Conservation (phyloP, 2,797 vertebrate species). For the Perodicticus potto region DNA sequence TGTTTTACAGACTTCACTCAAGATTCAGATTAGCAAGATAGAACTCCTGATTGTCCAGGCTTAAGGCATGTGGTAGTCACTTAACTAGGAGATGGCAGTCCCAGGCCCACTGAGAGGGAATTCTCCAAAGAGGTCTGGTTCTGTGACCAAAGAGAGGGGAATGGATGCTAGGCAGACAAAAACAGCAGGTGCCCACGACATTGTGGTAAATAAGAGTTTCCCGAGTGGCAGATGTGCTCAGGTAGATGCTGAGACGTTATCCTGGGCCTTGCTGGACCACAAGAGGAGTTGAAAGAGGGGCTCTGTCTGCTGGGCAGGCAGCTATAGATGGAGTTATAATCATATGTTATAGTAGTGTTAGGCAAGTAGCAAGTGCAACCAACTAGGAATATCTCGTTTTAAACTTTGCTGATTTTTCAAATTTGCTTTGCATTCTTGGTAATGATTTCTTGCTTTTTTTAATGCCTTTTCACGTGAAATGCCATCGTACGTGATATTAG, state of each 20-base stretch:
- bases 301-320: background rate
- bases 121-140: background rate
- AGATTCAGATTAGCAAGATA: background rate
- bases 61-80: background rate
- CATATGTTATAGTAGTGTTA: conserved; percentile 82
- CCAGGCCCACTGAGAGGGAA: background rate
- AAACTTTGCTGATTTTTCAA: conserved; percentile 90
- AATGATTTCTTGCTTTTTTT: conserved; percentile 87
- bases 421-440: conserved; percentile 87
- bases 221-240: background rate
- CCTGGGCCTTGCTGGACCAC: background rate
- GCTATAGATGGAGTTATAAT: conserved; percentile 81
- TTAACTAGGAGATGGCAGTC: background rate
- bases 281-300: background rate
- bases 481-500: conserved; percentile 84
- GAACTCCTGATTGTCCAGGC: background rate
- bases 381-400: conserved; percentile 84
- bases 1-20: background rate
- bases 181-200: background rate
- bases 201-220: background rate
- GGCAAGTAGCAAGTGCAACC: conserved; percentile 83
- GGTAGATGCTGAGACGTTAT: background rate
- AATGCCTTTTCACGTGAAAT: conserved; percentile 85
- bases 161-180: background rate
- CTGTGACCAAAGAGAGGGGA: background rate